phyloP scores from a whole-genome alignment of 2,888 invertebrate species.

The Melikaiella ostensackeni region DNA sequence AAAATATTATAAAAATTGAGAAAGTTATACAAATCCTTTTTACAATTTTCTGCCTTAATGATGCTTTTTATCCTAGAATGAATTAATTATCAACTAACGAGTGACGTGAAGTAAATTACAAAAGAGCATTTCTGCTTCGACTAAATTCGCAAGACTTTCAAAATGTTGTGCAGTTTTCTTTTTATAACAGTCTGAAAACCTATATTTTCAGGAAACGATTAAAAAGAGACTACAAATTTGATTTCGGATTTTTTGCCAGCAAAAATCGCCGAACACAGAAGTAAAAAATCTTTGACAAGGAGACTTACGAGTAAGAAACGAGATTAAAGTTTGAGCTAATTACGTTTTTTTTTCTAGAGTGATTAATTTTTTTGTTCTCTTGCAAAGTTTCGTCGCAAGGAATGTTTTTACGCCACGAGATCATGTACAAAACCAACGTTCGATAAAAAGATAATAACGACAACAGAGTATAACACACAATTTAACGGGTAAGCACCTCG shows the following conservation, averaged over 20 bases:
- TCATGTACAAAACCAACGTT: conserved; percentile 28
- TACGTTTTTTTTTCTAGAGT: neutral
- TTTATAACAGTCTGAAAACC: neutral
- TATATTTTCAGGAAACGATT: neutral
- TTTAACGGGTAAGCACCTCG: conserved; percentile 30
- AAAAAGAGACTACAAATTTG: neutral
- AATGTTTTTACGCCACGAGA: conserved; percentile 33
- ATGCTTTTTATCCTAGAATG: neutral
- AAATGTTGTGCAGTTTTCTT: neutral
- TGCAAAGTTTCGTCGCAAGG: conserved; percentile 13
- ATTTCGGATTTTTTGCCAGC: conserved; percentile 31
- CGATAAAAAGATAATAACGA: conserved; percentile 25
- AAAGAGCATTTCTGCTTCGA: conserved; percentile 4
- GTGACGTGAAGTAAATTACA: conserved; percentile 7
- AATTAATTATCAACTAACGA: conserved; percentile 1
- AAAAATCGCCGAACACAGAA: conserved; percentile 29
- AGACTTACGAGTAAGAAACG: neutral
- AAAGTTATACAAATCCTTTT: conserved; percentile 1
- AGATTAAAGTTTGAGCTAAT: neutral
- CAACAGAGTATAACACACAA: conserved; percentile 44
- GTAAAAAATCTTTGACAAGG: conserved; percentile 13
- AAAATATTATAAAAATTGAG: neutral
- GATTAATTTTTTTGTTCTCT: neutral
- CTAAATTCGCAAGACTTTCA: conserved; percentile 21
- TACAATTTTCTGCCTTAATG: neutral